Conservation (phyloP, 2,888 invertebrate genomes). For the Sycophila texana region DNA sequence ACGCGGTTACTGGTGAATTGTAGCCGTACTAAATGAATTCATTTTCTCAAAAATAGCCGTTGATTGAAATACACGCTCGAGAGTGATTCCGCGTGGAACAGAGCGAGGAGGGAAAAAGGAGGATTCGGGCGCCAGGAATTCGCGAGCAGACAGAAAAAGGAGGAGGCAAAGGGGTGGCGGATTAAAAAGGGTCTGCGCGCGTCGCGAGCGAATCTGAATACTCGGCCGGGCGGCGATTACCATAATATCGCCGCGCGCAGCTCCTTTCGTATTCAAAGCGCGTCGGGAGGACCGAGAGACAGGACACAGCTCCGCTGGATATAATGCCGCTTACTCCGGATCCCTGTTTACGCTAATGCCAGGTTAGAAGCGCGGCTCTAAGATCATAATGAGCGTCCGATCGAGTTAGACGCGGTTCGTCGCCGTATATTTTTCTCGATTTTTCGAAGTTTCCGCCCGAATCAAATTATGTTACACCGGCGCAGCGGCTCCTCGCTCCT, state of each 20-base stretch:
- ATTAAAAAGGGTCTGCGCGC: conserved; percentile 54
- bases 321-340: conserved; percentile 44
- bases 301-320: conserved; percentile 52
- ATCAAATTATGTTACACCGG: conserved; percentile 13
- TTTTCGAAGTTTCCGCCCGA: conserved; percentile 33
- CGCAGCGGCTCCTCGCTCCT: neutral
- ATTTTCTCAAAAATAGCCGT: too few relatives aligned
- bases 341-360: conserved; percentile 49
- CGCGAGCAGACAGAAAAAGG: too few relatives aligned
- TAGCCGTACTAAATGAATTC: too few relatives aligned
- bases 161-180: too few relatives aligned
- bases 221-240: conserved; percentile 67
- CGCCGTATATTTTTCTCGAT: neutral
- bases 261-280: conserved; percentile 72
- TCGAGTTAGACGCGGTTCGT: conserved; percentile 66
- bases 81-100: too few relatives aligned
- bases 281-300: conserved; percentile 46
- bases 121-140: too few relatives aligned
- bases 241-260: conserved; percentile 70
- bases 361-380: conserved; percentile 58
- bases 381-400: conserved; percentile 71
- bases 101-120: too few relatives aligned
- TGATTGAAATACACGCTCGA: too few relatives aligned
- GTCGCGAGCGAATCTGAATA: conserved; percentile 63
- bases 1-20: too few relatives aligned